Percentiles rank a stretch among this genome's conserved stretches.
Evolutionary conservation across 2,113 vertebrate species (phyloP).

Genomic region (Dolichallabes microphthalmus): DNA sequence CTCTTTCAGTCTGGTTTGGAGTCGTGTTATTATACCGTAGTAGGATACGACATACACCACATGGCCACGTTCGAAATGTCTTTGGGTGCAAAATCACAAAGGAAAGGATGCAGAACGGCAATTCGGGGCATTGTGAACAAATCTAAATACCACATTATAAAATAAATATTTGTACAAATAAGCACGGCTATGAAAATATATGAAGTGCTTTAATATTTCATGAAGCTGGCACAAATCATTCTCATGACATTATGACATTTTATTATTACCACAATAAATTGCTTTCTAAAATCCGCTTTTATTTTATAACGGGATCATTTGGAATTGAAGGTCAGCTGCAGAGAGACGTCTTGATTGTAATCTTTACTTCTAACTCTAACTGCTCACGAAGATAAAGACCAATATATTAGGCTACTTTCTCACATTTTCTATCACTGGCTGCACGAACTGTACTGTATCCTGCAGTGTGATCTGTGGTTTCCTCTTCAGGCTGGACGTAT

Average conservation of each 20-base stretch:
- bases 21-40: neutral
- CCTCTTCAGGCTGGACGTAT: neutral
- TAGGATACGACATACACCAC: neutral
- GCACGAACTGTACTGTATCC: neutral
- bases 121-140: neutral
- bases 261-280: slow-evolving; percentile 1
- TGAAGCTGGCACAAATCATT: neutral
- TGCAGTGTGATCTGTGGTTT: neutral
- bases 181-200: neutral
- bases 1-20: neutral
- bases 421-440: neutral
- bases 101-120: neutral
- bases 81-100: neutral
- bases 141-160: neutral
- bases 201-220: slow-evolving; percentile 6
- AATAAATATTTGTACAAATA: slow-evolving; percentile 14
- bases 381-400: neutral
- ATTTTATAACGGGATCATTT: neutral
- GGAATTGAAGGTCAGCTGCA: neutral
- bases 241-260: slow-evolving; percentile 23
- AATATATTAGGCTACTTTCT: neutral
- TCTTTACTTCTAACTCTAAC: neutral
- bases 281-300: neutral
- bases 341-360: neutral
- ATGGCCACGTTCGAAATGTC: too few species aligned